Evolutionary conservation across 2,113 vertebrate genomes (phyloP).

Genomic region (Glareola pratincola): DNA sequence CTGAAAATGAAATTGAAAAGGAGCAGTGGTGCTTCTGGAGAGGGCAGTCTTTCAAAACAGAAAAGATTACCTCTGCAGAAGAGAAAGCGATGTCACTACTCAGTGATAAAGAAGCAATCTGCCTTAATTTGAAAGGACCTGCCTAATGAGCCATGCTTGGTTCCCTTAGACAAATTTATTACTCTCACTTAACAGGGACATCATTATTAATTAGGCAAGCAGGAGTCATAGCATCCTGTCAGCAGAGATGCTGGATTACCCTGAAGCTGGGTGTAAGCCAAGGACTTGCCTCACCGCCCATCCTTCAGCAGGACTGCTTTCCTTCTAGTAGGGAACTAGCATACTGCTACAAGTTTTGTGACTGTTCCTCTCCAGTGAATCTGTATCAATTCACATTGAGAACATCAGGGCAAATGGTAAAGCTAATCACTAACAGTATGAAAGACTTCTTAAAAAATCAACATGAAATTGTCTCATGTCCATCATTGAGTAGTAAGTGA

Average conservation of each 20-base stretch:
- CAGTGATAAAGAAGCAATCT: neutral
- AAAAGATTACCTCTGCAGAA: neutral
- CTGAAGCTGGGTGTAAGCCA: neutral
- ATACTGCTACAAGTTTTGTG: neutral
- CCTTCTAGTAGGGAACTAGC: neutral
- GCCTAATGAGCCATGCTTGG: conserved; percentile 36
- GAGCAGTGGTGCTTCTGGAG: neutral
- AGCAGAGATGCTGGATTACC: conserved; percentile 23
- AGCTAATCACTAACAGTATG: neutral
- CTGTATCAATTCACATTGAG: neutral
- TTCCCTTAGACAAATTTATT: conserved; percentile 49
- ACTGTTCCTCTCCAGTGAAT: neutral
- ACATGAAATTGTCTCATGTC: neutral
- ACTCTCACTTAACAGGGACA: conserved; percentile 28
- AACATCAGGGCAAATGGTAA: neutral
- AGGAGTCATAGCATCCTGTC: conserved; percentile 16
- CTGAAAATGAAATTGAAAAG: neutral
- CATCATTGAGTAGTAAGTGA: neutral
- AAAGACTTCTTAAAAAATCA: neutral
- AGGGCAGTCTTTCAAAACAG: neutral
- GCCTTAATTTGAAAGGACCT: conserved; percentile 42
- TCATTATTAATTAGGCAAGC: conserved; percentile 56
- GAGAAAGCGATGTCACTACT: neutral
- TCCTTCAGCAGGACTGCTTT: neutral
- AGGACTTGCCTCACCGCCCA: neutral